Evolutionary conservation across 2,888 invertebrate genomes (phyloP).

Genomic region (Brachypalpus laphriformis): DNA sequence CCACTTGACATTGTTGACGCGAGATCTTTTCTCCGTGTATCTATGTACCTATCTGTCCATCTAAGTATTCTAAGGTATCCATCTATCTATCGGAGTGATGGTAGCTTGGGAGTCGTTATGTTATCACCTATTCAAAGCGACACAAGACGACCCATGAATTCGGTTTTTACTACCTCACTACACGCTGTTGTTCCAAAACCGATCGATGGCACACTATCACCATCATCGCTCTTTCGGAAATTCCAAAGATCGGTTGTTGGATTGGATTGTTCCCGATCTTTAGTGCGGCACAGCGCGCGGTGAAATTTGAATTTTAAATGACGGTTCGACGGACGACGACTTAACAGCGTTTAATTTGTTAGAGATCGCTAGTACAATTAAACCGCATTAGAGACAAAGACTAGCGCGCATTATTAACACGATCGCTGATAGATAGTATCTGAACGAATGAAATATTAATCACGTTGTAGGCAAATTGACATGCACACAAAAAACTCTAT

Average conservation of each 20-base stretch:
- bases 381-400: constrained; percentile 51
- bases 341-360: constrained; percentile 71
- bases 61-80: constrained; percentile 22
- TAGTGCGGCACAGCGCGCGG: constrained; percentile 12
- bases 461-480: constrained; percentile 53
- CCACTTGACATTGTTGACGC: constrained; percentile 69
- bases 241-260: constrained; percentile 22
- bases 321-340: constrained; percentile 14
- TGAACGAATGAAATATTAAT: constrained; percentile 48
- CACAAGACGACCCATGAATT: constrained; percentile 63
- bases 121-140: constrained; percentile 67
- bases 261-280: constrained; percentile 61
- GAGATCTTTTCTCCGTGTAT: constrained; percentile 36
- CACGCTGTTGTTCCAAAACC: constrained; percentile 22
- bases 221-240: constrained; percentile 45
- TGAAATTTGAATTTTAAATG: constrained; percentile 70
- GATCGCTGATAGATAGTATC: constrained; percentile 56
- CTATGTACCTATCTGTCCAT: constrained; percentile 20
- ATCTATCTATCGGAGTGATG: constrained; percentile 18
- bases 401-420: constrained; percentile 62
- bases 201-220: constrained; percentile 46
- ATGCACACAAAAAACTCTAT: neutral
- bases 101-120: constrained; percentile 63
- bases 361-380: constrained; percentile 50
- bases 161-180: constrained; percentile 58